Percentiles rank a stretch among this genome's conserved stretches.
These are phyloP conservation scores for Porites australiensis DNA, from an alignment of 64 coral and sea anemone species.

Conservation along the genomic window DNA sequence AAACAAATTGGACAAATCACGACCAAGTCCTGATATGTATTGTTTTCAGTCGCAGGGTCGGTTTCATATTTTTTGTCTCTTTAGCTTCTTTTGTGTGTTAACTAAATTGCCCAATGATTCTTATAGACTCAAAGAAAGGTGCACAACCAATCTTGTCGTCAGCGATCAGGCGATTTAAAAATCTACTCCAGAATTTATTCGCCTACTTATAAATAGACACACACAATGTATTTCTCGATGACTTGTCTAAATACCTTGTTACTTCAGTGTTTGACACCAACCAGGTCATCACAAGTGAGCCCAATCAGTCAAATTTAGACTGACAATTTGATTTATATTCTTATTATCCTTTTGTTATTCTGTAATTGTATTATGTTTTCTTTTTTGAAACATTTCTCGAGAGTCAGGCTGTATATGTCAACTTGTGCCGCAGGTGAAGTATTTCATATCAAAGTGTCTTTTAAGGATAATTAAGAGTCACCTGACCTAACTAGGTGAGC, in stretches of 20 bases:
- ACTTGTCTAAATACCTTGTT: background rate
- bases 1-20: background rate
- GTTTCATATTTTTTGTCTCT: background rate
- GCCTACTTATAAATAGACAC: background rate
- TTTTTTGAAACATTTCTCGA: background rate
- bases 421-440: background rate
- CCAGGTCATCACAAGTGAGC: background rate
- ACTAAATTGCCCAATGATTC: background rate
- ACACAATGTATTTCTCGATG: background rate
- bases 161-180: background rate
- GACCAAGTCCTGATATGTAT: background rate
- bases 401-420: background rate
- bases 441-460: no score
- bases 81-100: background rate
- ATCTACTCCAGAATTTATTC: background rate
- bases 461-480: no score
- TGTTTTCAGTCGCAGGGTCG: background rate
- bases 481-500: no score
- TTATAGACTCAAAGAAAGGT: no score
- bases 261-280: background rate
- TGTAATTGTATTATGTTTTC: background rate
- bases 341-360: background rate
- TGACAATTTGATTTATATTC: background rate
- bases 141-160: background rate
- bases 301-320: background rate